Conservation (phyloP, 1,140 invertebrate genomes). For the Tetranychus urticae region DNA sequence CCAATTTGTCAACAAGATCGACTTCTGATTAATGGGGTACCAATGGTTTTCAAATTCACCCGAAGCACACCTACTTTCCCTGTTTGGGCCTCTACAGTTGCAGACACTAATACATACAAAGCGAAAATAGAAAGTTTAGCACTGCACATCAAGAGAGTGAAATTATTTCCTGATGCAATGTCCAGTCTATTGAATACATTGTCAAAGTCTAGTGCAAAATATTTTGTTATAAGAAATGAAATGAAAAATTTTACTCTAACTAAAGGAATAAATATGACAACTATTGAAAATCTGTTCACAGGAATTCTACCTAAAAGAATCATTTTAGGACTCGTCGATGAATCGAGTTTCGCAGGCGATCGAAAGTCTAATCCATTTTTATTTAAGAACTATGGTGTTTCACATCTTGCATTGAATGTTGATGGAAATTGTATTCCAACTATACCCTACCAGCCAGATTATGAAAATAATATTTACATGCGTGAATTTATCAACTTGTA, state of each 20-base stretch:
- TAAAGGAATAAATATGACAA: neutral
- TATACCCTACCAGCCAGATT: neutral
- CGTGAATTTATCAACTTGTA: neutral
- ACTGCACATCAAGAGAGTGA: neutral
- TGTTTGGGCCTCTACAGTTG: neutral
- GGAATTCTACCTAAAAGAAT: neutral
- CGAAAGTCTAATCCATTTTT: neutral
- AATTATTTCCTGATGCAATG: neutral
- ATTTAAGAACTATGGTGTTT: neutral
- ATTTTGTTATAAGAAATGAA: neutral
- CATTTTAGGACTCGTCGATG: neutral
- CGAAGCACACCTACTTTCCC: neutral
- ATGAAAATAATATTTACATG: neutral
- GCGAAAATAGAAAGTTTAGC: neutral
- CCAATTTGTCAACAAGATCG: neutral
- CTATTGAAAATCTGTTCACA: neutral
- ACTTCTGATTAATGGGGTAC: neutral
- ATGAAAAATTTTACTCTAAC: neutral
- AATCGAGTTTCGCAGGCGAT: neutral
- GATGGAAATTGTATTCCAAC: neutral
- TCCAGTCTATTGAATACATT: neutral
- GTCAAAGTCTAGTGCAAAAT: neutral
- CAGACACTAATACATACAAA: neutral
- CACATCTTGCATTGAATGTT: neutral
- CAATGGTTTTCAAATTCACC: neutral